Evolutionary conservation across 2,113 vertebrate species (phyloP).

Genomic region (Cyphomyrus discorhynchus): DNA sequence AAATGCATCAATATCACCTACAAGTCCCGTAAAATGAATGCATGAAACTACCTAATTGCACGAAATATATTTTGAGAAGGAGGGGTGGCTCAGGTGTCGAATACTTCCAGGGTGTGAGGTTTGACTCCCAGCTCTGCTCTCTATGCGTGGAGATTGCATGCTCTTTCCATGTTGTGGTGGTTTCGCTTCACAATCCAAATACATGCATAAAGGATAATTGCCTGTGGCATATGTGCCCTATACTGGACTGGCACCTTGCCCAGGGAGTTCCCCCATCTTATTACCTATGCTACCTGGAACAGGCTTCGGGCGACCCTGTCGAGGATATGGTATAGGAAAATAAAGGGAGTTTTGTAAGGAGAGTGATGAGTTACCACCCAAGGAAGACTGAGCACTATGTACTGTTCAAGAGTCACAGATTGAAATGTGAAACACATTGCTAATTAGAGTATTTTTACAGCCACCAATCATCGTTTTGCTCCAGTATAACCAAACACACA

Average conservation of each 20-base stretch:
- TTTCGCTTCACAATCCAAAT: background rate
- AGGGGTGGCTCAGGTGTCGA: background rate
- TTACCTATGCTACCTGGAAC: background rate
- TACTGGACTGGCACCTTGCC: background rate
- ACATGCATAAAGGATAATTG: background rate
- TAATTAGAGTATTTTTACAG: background rate
- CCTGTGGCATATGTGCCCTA: background rate
- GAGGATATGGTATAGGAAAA: background rate
- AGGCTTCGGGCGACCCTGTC: background rate
- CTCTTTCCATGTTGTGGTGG: background rate
- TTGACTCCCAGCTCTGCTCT: background rate
- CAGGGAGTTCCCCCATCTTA: background rate
- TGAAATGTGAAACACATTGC: background rate
- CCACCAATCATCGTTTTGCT: background rate
- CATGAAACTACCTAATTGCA: background rate
- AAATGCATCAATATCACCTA: background rate
- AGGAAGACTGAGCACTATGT: background rate
- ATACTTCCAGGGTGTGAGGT: background rate
- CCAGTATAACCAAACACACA: conserved; percentile 23
- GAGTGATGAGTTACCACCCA: background rate
- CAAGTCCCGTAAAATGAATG: background rate
- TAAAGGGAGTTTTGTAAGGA: background rate
- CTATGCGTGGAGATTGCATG: background rate
- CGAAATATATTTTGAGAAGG: background rate
- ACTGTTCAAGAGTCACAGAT: background rate